Conservation (phyloP, 2,888 invertebrate species). For the Steinernema scapterisci region DNA sequence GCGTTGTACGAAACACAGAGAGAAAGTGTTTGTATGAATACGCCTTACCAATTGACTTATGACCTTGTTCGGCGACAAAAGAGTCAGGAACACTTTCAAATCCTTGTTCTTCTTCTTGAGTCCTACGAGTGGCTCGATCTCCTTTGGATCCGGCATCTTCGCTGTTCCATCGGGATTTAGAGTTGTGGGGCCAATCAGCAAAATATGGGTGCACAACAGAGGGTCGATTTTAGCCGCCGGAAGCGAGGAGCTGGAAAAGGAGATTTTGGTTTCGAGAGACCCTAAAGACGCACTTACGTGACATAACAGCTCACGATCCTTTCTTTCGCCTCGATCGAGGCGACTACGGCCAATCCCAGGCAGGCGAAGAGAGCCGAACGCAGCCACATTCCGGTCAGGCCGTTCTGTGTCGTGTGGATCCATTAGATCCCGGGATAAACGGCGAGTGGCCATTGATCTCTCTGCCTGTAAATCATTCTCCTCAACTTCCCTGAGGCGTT, state of each 20-base stretch:
- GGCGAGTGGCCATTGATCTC: too few species aligned
- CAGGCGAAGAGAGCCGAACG: neutral
- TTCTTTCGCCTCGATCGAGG: neutral
- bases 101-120: neutral
- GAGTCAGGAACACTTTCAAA: neutral
- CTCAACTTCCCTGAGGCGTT: neutral
- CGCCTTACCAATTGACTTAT: neutral
- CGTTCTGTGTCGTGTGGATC: neutral
- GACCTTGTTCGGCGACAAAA: neutral
- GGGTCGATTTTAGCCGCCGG: conserved; percentile 37
- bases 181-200: conserved; percentile 37
- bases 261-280: neutral
- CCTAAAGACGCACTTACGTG: neutral
- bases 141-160: neutral
- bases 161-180: conserved; percentile 35
- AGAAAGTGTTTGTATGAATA: too few species aligned
- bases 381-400: neutral
- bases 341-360: neutral
- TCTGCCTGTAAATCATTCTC: too few species aligned
- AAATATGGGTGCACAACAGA: conserved; percentile 45
- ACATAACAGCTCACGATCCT: conserved; percentile 28
- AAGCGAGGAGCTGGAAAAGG: conserved; percentile 35
- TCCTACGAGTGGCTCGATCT: neutral
- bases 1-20: neutral
- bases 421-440: too few species aligned